phyloP scores from a whole-genome alignment of 1,140 invertebrate species.

The Rhopalosiphum maidis region DNA sequence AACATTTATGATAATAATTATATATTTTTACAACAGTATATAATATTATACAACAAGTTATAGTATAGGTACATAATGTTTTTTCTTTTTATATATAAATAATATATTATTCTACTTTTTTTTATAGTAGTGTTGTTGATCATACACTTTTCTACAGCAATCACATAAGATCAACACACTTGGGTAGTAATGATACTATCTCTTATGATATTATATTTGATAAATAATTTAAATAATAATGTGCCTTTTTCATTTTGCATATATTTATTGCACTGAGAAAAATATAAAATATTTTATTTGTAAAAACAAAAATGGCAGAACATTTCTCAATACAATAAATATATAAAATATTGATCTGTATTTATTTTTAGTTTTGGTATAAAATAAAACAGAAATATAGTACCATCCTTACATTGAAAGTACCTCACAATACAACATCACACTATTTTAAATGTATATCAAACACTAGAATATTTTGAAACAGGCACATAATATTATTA shows the following conservation, averaged over 20 bases:
- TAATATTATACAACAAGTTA: conserved; percentile 55
- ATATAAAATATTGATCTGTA: not conserved
- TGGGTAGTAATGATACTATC: conserved; percentile 23
- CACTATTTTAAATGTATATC: not conserved
- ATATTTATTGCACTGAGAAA: not conserved
- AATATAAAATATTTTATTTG: not conserved
- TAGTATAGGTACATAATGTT: conserved; percentile 49
- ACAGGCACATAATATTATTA: conserved; percentile 44
- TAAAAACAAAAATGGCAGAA: conserved; percentile 34
- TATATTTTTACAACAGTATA: conserved; percentile 56
- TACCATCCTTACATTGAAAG: not conserved
- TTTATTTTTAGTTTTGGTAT: not conserved
- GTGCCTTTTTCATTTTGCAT: conserved; percentile 25
- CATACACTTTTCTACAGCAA: conserved; percentile 46
- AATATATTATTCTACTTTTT: conserved; percentile 21
- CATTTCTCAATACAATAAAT: not conserved
- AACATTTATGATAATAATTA: conserved; percentile 32
- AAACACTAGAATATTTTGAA: conserved; percentile 22
- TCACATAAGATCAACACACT: conserved; percentile 48
- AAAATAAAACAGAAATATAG: not conserved
- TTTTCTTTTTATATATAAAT: not conserved
- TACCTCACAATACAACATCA: not conserved
- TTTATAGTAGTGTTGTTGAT: not conserved
- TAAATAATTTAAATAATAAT: conserved; percentile 40
- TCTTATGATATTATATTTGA: conserved; percentile 12